Evolutionary conservation across 1,140 invertebrate genomes (phyloP).

Genomic region (Helicoverpa armigera): DNA sequence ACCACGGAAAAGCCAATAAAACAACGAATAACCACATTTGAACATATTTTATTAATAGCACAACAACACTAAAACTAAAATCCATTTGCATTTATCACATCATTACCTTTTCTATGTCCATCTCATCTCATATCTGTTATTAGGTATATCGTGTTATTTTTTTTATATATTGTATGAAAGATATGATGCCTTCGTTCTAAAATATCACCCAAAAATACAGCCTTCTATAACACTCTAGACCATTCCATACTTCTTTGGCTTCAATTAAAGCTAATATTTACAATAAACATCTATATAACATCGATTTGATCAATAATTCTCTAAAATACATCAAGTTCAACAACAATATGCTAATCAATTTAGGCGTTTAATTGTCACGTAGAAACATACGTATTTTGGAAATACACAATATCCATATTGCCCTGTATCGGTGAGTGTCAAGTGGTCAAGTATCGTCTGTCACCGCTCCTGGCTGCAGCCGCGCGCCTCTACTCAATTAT

Average conservation of each 20-base stretch:
- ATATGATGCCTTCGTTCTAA: slow-evolving; percentile 82
- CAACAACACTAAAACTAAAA: slow-evolving; percentile 85
- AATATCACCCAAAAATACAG: slow-evolving; percentile 87
- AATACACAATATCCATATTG: slow-evolving; percentile 57
- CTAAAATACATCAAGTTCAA: slow-evolving; percentile 86
- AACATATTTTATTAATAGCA: slow-evolving; percentile 87
- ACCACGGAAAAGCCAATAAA: slow-evolving; percentile 10
- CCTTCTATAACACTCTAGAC: slow-evolving; percentile 84
- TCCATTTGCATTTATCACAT: slow-evolving; percentile 80
- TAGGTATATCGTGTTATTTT: slow-evolving; percentile 59
- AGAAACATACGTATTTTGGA: slow-evolving; percentile 69
- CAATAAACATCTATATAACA: slow-evolving; percentile 86
- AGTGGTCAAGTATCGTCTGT: slow-evolving; percentile 16
- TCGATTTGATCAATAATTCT: slow-evolving; percentile 85
- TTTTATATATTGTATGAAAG: slow-evolving; percentile 78
- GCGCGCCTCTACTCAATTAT: slow-evolving; percentile 32
- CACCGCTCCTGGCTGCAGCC: slow-evolving; percentile 20
- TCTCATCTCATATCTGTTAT: slow-evolving; percentile 58
- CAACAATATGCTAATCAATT: slow-evolving; percentile 81
- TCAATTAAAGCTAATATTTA: slow-evolving; percentile 78
- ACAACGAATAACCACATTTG: slow-evolving; percentile 75
- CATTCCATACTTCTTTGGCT: slow-evolving; percentile 72
- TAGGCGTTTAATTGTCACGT: slow-evolving; percentile 75
- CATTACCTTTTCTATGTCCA: slow-evolving; percentile 73
- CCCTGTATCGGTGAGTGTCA: slow-evolving; percentile 58